A percentile compares a stretch with the other conserved stretches of the same genome.
phyloP scores from a whole-genome alignment of 1,140 invertebrate species.

The Lithobius niger region DNA sequence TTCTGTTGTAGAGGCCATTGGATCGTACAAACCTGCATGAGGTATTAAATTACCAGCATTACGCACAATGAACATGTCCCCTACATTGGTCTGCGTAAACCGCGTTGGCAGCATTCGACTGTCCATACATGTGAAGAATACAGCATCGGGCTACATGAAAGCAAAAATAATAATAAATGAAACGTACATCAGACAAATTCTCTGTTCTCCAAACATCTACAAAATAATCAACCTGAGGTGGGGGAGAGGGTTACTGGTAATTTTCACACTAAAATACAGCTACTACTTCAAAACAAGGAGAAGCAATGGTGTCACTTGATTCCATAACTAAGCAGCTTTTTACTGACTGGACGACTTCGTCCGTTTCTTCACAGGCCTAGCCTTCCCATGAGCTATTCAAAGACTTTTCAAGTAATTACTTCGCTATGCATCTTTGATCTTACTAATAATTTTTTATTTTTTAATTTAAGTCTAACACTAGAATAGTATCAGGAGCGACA shows the following conservation, averaged over 20 bases:
- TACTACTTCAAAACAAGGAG: background rate
- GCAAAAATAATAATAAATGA: background rate
- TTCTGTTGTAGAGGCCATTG: constrained; percentile 79
- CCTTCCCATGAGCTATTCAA: too few species aligned
- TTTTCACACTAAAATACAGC: background rate
- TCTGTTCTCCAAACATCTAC: background rate
- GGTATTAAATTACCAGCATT: constrained; percentile 90
- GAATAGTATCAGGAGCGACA: too few species aligned
- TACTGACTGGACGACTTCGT: too few species aligned
- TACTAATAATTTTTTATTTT: too few species aligned
- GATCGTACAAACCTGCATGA: constrained; percentile 70
- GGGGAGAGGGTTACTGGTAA: background rate
- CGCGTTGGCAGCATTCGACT: constrained; percentile 88
- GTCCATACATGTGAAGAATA: constrained; percentile 96
- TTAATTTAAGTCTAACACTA: too few species aligned
- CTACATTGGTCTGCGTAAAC: constrained; percentile 88
- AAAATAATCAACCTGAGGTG: background rate
- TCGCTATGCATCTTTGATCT: too few species aligned
- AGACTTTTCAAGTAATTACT: too few species aligned
- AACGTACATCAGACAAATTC: background rate
- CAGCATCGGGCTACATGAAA: constrained; percentile 69
- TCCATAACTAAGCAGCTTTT: too few species aligned
- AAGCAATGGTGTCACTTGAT: too few species aligned
- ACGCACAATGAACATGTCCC: constrained; percentile 92
- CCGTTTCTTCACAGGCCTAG: too few species aligned